These are phyloP conservation scores for Hemicordylus capensis DNA, from an alignment of 2,113 vertebrate species.

Conservation along the genomic window DNA sequence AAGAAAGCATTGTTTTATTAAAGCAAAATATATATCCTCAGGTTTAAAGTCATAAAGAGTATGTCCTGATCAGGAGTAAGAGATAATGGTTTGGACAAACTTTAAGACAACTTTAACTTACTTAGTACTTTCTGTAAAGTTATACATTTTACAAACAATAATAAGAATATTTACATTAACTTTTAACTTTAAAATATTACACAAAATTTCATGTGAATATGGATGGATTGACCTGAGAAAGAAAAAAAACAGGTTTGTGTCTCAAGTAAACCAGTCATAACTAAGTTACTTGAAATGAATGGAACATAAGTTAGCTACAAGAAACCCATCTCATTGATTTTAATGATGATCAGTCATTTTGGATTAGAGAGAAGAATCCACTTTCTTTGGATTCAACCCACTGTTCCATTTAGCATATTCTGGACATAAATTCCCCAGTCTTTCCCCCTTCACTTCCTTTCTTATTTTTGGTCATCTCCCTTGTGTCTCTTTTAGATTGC, in stretches of 20 bases:
- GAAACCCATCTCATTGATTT: too few relatives aligned
- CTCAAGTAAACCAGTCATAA: too few relatives aligned
- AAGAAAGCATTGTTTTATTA: not conserved
- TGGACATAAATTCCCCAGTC: not conserved
- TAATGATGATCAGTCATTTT: too few relatives aligned
- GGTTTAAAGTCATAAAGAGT: conserved; percentile 10
- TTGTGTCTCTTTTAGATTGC: too few relatives aligned
- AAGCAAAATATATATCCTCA: not conserved
- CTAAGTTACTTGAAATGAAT: too few relatives aligned
- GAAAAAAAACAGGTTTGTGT: too few relatives aligned
- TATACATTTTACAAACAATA: not conserved
- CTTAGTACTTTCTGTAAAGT: not conserved
- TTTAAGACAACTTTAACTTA: not conserved
- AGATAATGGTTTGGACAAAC: not conserved
- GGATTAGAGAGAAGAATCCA: too few relatives aligned
- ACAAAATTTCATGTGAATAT: not conserved
- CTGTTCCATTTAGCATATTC: not conserved
- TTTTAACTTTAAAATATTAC: not conserved
- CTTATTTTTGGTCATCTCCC: too few relatives aligned
- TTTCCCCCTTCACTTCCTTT: too few relatives aligned
- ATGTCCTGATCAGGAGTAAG: not conserved
- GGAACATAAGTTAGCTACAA: too few relatives aligned
- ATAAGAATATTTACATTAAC: not conserved
- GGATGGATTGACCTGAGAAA: not conserved
- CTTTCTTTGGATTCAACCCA: too few relatives aligned